A percentile compares a stretch with the other conserved stretches of the same genome.
These are phyloP conservation scores for Conus betulinus DNA, from an alignment of 1,140 invertebrate genomes.

Conservation along the genomic window DNA sequence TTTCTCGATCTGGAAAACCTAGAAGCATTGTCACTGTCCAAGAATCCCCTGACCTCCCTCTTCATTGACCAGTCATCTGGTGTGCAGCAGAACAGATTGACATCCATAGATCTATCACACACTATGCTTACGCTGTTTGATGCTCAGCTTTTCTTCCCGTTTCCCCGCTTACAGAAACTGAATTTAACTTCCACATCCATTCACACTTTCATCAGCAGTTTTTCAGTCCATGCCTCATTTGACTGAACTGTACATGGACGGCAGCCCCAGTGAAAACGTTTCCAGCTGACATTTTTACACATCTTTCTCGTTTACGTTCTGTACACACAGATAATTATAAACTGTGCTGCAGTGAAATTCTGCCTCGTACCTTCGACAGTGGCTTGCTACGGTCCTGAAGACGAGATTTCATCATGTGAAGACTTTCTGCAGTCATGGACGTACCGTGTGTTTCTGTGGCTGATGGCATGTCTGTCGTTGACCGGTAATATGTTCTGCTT, in stretches of 20 bases:
- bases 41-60: not conserved
- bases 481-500: not conserved
- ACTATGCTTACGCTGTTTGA: not conserved
- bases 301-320: not conserved
- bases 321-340: not conserved
- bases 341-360: not conserved
- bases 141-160: not conserved
- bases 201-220: not conserved
- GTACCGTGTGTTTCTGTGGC: slow-evolving; percentile 7
- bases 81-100: not conserved
- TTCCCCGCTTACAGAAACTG: not conserved
- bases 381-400: not conserved
- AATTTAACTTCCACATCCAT: not conserved
- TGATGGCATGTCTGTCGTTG: not conserved
- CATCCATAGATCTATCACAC: not conserved
- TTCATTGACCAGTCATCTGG: not conserved
- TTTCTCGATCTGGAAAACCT: not conserved
- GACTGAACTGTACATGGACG: not conserved
- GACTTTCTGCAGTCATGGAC: not conserved
- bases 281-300: not conserved
- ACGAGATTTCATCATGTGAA: slow-evolving; percentile 21
- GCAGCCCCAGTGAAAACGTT: not conserved
- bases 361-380: not conserved
- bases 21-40: not conserved
- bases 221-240: too few species aligned